A percentile compares a stretch with the other conserved stretches of the same genome.
These are phyloP conservation scores for Syrmaticus mikado DNA, from an alignment of 2,113 vertebrate species.

Conservation along the genomic window DNA sequence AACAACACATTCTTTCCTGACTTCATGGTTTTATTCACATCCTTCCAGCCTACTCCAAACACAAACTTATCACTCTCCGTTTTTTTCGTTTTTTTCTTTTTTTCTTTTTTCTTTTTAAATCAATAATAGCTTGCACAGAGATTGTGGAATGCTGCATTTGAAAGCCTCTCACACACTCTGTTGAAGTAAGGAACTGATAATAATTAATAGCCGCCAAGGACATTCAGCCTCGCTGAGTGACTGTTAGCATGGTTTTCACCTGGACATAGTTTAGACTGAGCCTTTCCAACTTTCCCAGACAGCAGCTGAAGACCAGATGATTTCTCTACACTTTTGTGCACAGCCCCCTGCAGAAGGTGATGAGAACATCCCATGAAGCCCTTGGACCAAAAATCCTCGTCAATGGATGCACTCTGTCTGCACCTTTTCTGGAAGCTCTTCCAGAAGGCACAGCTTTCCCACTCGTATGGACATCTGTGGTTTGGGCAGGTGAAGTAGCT, in stretches of 20 bases:
- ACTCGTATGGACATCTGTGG: accelerated
- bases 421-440: background rate
- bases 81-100: too few relatives aligned
- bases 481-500: conserved; percentile 34
- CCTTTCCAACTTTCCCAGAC: conserved; percentile 32
- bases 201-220: conserved; percentile 65
- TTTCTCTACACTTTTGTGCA: background rate
- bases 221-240: conserved; percentile 25
- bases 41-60: conserved; percentile 41
- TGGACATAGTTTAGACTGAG: background rate
- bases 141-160: conserved; percentile 11
- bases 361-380: background rate
- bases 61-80: conserved; percentile 12
- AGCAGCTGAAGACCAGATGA: background rate
- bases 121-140: conserved; percentile 35
- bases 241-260: conserved; percentile 35
- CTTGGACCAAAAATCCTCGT: background rate
- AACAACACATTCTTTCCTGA: conserved; percentile 13
- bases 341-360: background rate
- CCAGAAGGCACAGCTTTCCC: background rate
- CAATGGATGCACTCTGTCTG: background rate
- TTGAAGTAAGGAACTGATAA: conserved; percentile 44
- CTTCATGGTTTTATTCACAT: conserved; percentile 22
- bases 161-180: conserved; percentile 33
- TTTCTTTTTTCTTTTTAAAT: background rate